phyloP scores from a whole-genome alignment of 2,888 invertebrate genomes.

The Orthosia gracilis region DNA sequence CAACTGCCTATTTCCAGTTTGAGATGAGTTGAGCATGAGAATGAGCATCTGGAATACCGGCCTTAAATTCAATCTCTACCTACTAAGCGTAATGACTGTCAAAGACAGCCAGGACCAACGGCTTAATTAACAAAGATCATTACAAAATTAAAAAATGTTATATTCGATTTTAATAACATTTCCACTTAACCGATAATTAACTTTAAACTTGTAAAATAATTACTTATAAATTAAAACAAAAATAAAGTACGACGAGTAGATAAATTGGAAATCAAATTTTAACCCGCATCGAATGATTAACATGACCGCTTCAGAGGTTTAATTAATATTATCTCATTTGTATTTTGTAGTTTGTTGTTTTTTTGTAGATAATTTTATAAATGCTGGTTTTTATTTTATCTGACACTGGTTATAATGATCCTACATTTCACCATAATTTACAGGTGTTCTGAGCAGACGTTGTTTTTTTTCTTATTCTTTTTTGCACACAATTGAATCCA shows the following conservation, averaged over 20 bases:
- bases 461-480: background rate
- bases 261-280: slow-evolving; percentile 39
- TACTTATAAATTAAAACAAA: background rate
- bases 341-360: background rate
- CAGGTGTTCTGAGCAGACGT: background rate
- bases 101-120: too few species aligned
- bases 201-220: slow-evolving; percentile 17
- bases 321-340: slow-evolving; percentile 36
- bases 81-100: too few species aligned
- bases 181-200: background rate
- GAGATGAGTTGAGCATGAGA: too few species aligned
- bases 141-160: background rate
- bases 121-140: background rate
- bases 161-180: background rate
- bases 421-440: background rate
- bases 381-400: background rate
- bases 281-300: slow-evolving; percentile 43
- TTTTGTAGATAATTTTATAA: background rate
- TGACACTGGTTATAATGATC: background rate
- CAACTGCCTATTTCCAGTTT: too few species aligned
- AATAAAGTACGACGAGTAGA: slow-evolving; percentile 8
- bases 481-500: too few species aligned
- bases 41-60: too few species aligned
- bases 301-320: slow-evolving; percentile 22
- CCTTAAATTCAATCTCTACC: too few species aligned